Base-by-base conservation (phyloP, 2,113 vertebrate species). In the Toxotes chatareus region DNA sequence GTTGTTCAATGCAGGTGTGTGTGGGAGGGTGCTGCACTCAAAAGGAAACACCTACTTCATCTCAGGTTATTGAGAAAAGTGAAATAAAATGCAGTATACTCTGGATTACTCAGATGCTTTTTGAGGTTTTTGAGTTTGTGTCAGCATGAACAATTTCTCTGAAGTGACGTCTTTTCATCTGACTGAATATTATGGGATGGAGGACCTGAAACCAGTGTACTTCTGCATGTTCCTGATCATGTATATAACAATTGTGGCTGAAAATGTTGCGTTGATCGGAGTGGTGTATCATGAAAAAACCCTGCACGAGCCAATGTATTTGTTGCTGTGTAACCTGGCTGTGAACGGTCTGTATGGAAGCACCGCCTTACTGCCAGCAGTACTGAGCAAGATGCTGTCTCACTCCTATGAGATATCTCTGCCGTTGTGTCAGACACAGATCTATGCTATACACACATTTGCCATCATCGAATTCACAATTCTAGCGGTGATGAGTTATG, bases 401-500 rank as follows among this genome's bases (percentile, higher is more conserved):
- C 13, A 23, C 10, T 38, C 68, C 2, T 55, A 91, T 69, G 79
- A 86, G 32, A 67, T 93, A 42, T 90, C 91, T 21, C 27, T 91
- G 4, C 7, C 78, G 0, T 31, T 75, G 2, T 93, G 91, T 67
- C 80, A 80, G 49, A 78, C 71, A 7, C 92, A 94, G 77, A 80
- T 88, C 31, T 93, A 57, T 64, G 86, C 76, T 11, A 23, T 93
- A 44, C 89, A 93, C 67, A 91, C 90, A 0, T 93, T 80, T 64
- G 89, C 60, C 60, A 71, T 83, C 19, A 77, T 49, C 49, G 92
- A 94, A 65, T 89, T 92, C 56, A 91, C 82, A 11, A 93, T 91
- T 69, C 71, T 94, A 11, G 89, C 90, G 51, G 79, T 56, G 4
- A 93, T 93, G 93, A 86, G 89, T 53, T 94, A 93, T 38, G 93